A percentile compares a stretch with the other conserved stretches of the same genome.
phyloP scores from a whole-genome alignment of 2,888 invertebrate species.

The Lampropteryx suffumata region DNA sequence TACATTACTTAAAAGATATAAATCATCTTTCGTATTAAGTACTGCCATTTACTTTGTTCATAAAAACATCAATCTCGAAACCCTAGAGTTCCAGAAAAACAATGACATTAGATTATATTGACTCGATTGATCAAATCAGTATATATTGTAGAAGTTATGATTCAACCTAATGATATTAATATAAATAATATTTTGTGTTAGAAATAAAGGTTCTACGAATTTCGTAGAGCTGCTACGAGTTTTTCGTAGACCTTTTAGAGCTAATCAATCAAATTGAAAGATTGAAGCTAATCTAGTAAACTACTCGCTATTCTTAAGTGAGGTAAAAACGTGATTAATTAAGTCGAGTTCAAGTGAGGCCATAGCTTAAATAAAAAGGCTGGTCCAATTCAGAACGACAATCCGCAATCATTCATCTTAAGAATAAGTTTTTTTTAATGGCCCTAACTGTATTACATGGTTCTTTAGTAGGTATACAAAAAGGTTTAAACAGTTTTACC shows the following conservation, averaged over 20 bases:
- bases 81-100: neutral
- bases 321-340: slow-evolving; percentile 38
- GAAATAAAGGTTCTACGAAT: neutral
- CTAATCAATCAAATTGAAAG: slow-evolving; percentile 30
- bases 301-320: slow-evolving; percentile 18
- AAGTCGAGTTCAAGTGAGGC: slow-evolving; percentile 26
- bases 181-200: neutral
- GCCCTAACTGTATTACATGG: no score
- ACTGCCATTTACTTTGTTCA: no score
- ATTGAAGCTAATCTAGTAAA: slow-evolving; percentile 23
- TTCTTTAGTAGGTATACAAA: no score
- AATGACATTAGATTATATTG: neutral
- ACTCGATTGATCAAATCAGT: neutral
- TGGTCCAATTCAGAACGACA: neutral
- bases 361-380: slow-evolving; percentile 1
- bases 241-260: slow-evolving; percentile 1
- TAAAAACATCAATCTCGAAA: no score
- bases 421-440: no score
- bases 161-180: neutral
- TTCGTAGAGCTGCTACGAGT: neutral
- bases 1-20: no score
- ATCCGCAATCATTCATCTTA: no score
- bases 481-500: no score
- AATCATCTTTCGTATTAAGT: no score
- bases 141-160: neutral